These are phyloP conservation scores for Heliconius eleuchia DNA, from an alignment of 1,140 invertebrate species.

Conservation along the genomic window DNA sequence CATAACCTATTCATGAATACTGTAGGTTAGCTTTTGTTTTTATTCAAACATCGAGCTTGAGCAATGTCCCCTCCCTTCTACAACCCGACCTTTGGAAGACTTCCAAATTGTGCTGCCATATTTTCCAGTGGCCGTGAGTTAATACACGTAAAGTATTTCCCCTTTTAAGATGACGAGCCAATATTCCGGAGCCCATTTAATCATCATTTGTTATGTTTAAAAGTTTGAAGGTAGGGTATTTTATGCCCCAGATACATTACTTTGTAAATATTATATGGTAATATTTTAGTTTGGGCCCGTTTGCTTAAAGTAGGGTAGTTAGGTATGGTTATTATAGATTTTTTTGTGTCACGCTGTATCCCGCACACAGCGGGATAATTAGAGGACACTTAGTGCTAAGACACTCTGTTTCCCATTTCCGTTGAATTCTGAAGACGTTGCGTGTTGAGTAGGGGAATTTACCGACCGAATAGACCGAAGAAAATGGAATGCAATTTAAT, in stretches of 20 bases:
- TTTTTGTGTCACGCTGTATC: too few species aligned
- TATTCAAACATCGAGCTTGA: slow-evolving; percentile 48
- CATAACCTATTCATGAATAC: slow-evolving; percentile 36
- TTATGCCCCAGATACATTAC: slow-evolving; percentile 2
- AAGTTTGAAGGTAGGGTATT: slow-evolving; percentile 16
- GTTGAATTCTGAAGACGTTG: too few species aligned
- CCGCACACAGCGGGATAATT: too few species aligned
- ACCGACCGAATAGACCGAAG: too few species aligned
- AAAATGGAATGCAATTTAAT: too few species aligned
- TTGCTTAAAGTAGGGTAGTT: background rate
- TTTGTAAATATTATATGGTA: slow-evolving; percentile 8
- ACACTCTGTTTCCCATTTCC: too few species aligned
- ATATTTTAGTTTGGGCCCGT: background rate
- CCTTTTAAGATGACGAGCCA: slow-evolving; percentile 43
- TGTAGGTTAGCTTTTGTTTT: slow-evolving; percentile 44
- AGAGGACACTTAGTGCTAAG: too few species aligned
- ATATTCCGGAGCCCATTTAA: slow-evolving; percentile 40
- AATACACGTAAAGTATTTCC: slow-evolving; percentile 47
- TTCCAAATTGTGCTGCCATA: slow-evolving; percentile 47
- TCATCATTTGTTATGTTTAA: slow-evolving; percentile 42
- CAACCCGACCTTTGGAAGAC: slow-evolving; percentile 44
- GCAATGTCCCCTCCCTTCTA: slow-evolving; percentile 37
- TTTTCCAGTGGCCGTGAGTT: slow-evolving; percentile 44
- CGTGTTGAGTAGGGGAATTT: too few species aligned
- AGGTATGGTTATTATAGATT: background rate